A percentile compares a stretch with the other conserved stretches of the same genome.
phyloP scores from a whole-genome alignment of 2,113 vertebrate species.

The Xerus inauris region DNA sequence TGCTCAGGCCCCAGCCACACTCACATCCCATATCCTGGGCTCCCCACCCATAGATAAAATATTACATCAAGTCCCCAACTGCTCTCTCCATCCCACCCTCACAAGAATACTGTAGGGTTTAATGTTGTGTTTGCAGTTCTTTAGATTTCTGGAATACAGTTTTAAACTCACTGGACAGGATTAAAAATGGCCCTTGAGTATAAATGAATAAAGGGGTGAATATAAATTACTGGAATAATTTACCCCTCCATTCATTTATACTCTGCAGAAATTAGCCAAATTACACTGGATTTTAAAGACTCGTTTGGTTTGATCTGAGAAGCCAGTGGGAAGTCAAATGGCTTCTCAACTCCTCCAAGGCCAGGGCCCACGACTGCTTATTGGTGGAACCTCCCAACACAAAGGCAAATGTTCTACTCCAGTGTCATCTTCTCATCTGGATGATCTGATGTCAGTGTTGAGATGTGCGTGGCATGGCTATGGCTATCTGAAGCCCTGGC shows the following conservation, averaged over 20 bases:
- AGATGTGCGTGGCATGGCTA: slow-evolving; percentile 54
- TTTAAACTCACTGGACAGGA: slow-evolving; percentile 45
- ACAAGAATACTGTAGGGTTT: not conserved
- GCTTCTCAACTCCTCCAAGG: slow-evolving; percentile 16
- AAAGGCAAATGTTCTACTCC: slow-evolving; percentile 70
- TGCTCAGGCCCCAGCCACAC: not conserved
- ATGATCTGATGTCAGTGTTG: slow-evolving; percentile 65
- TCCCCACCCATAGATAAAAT: not conserved
- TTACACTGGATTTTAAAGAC: slow-evolving; percentile 48
- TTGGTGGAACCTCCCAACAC: slow-evolving; percentile 46
- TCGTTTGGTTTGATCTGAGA: not conserved
- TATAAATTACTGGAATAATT: slow-evolving; percentile 35
- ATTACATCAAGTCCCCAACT: not conserved
- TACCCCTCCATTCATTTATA: not conserved
- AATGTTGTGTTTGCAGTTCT: slow-evolving; percentile 41
- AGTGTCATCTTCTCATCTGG: slow-evolving; percentile 52
- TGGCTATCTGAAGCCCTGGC: slow-evolving; percentile 23
- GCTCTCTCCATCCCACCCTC: not conserved
- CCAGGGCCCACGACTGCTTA: slow-evolving; percentile 25
- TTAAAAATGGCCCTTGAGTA: not conserved
- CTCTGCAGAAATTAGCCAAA: slow-evolving; percentile 41
- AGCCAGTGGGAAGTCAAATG: slow-evolving; percentile 52
- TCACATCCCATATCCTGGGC: not conserved
- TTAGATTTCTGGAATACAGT: slow-evolving; percentile 42
- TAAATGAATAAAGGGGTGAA: not conserved